Evolutionary conservation across 2,797 vertebrate genomes (phyloP).

Genomic region (Champsocephalus gunnari): DNA sequence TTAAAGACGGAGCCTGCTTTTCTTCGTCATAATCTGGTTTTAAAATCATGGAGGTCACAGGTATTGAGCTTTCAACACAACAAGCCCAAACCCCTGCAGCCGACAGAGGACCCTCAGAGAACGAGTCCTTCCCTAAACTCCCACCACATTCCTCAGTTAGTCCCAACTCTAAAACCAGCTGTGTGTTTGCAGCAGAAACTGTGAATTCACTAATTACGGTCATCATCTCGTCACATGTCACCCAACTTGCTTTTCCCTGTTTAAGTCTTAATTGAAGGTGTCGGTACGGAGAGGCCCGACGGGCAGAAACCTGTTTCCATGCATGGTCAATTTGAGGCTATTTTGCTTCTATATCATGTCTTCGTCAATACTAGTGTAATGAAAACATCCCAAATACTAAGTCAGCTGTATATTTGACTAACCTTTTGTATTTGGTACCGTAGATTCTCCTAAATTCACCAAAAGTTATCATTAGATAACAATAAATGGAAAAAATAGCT

Average conservation of each 20-base stretch:
- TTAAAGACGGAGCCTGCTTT: not conserved
- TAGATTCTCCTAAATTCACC: too few relatives aligned
- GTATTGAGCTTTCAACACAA: not conserved
- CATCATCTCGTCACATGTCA: not conserved
- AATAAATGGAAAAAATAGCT: too few relatives aligned
- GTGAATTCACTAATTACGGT: slow-evolving; percentile 10
- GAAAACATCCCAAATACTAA: too few relatives aligned
- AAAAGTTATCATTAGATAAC: too few relatives aligned
- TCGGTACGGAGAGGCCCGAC: too few relatives aligned
- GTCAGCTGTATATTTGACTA: too few relatives aligned
- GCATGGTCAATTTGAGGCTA: too few relatives aligned
- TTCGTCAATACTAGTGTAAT: too few relatives aligned
- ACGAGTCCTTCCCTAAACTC: slow-evolving; percentile 6
- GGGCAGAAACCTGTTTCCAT: too few relatives aligned
- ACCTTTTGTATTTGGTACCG: too few relatives aligned
- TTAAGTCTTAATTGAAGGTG: not conserved
- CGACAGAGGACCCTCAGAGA: not conserved
- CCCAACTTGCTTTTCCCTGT: not conserved
- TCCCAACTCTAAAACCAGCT: slow-evolving; percentile 11
- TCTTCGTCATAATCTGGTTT: not conserved
- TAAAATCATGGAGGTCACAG: not conserved
- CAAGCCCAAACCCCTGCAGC: too few relatives aligned
- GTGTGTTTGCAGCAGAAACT: not conserved
- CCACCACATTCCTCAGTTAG: slow-evolving; percentile 18
- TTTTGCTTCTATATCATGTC: too few relatives aligned